phyloP scores from a whole-genome alignment of 1,140 invertebrate genomes.

The Drosophila simulans region DNA sequence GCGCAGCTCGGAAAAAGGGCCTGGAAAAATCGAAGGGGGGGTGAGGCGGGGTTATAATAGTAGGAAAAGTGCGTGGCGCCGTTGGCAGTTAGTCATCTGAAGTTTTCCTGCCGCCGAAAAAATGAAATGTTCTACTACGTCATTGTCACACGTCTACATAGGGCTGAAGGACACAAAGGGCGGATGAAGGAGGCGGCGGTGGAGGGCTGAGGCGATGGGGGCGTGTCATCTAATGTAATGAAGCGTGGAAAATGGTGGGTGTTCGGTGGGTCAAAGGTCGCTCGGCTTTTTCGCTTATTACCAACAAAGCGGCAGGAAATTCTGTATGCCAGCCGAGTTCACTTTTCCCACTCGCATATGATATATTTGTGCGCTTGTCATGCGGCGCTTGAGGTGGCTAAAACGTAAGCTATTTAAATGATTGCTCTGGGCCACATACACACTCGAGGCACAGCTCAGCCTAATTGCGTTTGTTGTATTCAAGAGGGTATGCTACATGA shows the following conservation, averaged over 20 bases:
- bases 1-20: conserved; percentile 2
- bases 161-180: conserved; percentile 6
- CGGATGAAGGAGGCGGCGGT: not conserved
- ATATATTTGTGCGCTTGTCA: conserved; percentile 40
- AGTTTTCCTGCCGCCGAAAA: conserved; percentile 46
- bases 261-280: conserved; percentile 35
- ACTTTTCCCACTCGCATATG: conserved; percentile 23
- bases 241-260: conserved; percentile 36
- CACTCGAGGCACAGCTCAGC: conserved; percentile 24
- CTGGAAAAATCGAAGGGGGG: too few species aligned
- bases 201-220: conserved; percentile 6
- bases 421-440: conserved; percentile 27
- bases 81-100: conserved; percentile 58
- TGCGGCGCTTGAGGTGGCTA: conserved; percentile 30
- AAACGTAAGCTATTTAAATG: conserved; percentile 58
- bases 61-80: conserved; percentile 46
- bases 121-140: conserved; percentile 62
- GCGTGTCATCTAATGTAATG: conserved; percentile 66
- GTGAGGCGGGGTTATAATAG: too few species aligned
- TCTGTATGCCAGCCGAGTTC: conserved; percentile 40
- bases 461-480: conserved; percentile 44
- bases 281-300: conserved; percentile 41
- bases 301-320: conserved; percentile 14
- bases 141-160: conserved; percentile 56
- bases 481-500: conserved; percentile 35